phyloP scores from a whole-genome alignment of 2,113 vertebrate genomes.

The zebrafish (Danio rerio) region DNA sequence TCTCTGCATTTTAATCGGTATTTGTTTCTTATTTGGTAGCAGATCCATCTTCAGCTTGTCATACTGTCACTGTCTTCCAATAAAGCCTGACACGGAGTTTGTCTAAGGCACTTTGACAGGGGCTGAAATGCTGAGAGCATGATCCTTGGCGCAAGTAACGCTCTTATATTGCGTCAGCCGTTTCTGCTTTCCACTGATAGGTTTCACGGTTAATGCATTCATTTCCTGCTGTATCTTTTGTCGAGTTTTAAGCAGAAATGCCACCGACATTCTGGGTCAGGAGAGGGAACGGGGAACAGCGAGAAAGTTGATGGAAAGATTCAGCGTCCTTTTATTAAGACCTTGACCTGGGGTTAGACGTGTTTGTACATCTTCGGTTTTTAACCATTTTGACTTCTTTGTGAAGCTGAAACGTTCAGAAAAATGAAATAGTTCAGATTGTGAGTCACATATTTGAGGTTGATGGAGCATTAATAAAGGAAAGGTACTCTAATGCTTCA shows the following conservation, averaged over 20 bases:
- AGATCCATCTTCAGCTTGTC: constrained; percentile 11
- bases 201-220: constrained; percentile 49
- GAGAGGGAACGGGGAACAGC: not conserved
- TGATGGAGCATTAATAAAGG: not conserved
- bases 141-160: constrained; percentile 52
- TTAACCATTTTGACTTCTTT: not conserved
- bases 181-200: constrained; percentile 45
- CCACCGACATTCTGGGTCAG: not conserved
- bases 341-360: not conserved
- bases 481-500: not conserved
- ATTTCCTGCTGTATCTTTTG: constrained; percentile 37
- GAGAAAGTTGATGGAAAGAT: not conserved
- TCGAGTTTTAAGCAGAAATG: constrained; percentile 26
- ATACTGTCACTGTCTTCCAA: not conserved
- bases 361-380: not conserved
- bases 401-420: not conserved
- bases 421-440: not conserved
- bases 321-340: not conserved
- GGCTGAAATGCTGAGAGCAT: constrained; percentile 66
- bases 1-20: constrained; percentile 21
- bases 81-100: constrained; percentile 50
- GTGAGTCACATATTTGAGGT: not conserved
- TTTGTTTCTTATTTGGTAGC: not conserved
- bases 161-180: constrained; percentile 59
- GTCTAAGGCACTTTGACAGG: constrained; percentile 68